Conservation (phyloP, 2,888 invertebrate species). For the Megamerina dolium region DNA sequence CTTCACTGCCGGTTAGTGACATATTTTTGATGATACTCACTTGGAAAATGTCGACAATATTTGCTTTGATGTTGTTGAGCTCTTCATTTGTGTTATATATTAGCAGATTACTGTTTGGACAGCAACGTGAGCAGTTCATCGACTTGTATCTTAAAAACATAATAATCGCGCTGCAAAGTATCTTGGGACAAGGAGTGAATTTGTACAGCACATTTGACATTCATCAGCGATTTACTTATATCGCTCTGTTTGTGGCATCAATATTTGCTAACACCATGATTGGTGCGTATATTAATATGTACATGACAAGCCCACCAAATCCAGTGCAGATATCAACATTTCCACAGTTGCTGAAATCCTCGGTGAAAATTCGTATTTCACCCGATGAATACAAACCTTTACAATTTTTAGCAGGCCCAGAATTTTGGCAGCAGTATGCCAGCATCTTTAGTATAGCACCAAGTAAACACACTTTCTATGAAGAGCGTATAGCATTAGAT, state of each 20-base stretch:
- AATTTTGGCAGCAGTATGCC: background rate
- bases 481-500: background rate
- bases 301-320: background rate
- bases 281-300: constrained; percentile 3
- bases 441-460: background rate
- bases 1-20: background rate
- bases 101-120: too few relatives aligned
- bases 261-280: constrained; percentile 5
- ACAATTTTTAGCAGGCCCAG: background rate
- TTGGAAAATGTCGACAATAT: background rate
- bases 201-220: background rate
- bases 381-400: background rate
- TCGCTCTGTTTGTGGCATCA: background rate
- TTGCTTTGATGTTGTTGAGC: background rate
- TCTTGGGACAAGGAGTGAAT: constrained; percentile 7
- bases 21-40: constrained; percentile 1
- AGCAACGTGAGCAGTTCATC: too few relatives aligned
- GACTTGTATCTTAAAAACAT: background rate
- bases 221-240: background rate
- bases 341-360: background rate
- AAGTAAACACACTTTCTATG: background rate
- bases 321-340: background rate
- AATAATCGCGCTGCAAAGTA: constrained; percentile 1
- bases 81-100: background rate
- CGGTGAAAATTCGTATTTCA: background rate